Evolutionary conservation across 2,797 vertebrate species (phyloP).

Genomic region (Sarcophilus harrisii): DNA sequence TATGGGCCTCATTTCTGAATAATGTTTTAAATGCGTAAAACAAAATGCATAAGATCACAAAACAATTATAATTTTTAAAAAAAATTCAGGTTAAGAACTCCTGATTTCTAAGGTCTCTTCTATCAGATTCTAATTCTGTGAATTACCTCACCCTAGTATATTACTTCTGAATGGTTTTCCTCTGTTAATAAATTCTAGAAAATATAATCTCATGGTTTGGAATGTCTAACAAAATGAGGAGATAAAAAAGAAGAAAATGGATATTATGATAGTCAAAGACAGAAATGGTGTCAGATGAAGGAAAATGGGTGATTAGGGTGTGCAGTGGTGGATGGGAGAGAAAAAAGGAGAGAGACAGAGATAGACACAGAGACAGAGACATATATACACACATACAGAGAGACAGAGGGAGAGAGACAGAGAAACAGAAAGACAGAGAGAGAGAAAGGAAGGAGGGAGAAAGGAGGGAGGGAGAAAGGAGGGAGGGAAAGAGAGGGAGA

Average conservation of each 20-base stretch:
- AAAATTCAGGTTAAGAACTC: neutral
- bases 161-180: neutral
- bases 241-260: neutral
- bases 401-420: too few relatives aligned
- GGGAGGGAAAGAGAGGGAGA: too few relatives aligned
- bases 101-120: neutral
- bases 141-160: neutral
- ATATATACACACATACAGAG: too few relatives aligned
- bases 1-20: neutral
- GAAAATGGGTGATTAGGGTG: neutral
- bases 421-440: too few relatives aligned
- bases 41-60: neutral
- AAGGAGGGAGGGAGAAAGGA: too few relatives aligned
- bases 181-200: neutral
- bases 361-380: too few relatives aligned
- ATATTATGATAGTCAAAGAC: neutral
- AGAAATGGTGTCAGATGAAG: neutral
- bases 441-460: too few relatives aligned
- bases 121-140: neutral
- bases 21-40: neutral
- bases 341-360: too few relatives aligned
- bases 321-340: too few relatives aligned
- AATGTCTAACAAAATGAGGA: neutral
- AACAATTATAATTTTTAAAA: neutral
- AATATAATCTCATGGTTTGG: neutral